Conservation (phyloP, 2,797 vertebrate genomes). For the Pseudotriccus pelzelni region DNA sequence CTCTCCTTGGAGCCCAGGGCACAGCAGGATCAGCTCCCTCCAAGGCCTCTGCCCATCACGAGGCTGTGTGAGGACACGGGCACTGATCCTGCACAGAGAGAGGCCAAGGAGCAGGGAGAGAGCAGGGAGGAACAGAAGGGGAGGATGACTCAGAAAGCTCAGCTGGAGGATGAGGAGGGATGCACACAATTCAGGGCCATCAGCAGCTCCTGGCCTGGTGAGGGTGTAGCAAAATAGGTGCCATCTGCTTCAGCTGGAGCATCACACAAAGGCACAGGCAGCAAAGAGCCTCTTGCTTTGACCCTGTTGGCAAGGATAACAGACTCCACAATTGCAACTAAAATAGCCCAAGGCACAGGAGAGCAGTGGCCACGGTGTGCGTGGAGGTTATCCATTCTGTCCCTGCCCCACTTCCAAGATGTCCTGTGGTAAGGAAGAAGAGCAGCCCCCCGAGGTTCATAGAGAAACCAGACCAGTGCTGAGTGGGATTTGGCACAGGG, state of each 20-base stretch:
- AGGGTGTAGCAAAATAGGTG: not conserved
- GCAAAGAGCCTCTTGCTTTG: not conserved
- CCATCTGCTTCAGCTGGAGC: not conserved
- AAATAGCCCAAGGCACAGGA: not conserved
- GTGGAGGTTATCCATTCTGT: not conserved
- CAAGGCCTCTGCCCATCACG: rapidly evolving
- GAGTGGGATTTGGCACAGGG: not conserved
- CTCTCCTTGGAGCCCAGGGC: not conserved
- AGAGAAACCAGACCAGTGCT: not conserved
- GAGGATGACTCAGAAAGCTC: not conserved
- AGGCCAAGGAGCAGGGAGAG: not conserved
- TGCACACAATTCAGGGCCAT: not conserved
- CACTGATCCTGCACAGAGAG: not conserved
- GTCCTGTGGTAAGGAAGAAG: not conserved
- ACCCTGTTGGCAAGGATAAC: not conserved
- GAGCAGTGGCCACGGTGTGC: rapidly evolving
- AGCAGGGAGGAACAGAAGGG: not conserved
- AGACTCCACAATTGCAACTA: not conserved
- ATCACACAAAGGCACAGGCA: not conserved
- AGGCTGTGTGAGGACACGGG: rapidly evolving
- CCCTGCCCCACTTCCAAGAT: not conserved
- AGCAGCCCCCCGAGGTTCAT: not conserved
- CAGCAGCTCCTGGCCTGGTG: not conserved
- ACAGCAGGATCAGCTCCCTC: not conserved
- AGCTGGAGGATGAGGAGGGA: not conserved